Conservation (phyloP, 2,113 vertebrate species). For the Cepphus grylle region DNA sequence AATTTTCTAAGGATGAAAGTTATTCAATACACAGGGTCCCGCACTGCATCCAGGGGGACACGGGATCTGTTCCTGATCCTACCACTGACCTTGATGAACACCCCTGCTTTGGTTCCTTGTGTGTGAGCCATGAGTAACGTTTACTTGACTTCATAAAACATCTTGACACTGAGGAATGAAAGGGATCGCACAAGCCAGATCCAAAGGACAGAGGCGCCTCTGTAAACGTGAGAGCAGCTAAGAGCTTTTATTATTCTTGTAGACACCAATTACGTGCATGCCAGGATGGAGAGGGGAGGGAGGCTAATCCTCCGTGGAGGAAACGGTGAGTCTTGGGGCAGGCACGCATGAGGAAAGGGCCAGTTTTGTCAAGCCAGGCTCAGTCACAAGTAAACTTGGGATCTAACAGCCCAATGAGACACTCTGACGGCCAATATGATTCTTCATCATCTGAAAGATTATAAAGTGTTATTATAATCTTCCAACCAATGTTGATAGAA, state of each 20-base stretch:
- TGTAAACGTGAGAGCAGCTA: neutral
- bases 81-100: neutral
- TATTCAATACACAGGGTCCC: neutral
- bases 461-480: neutral
- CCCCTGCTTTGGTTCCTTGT: neutral
- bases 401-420: neutral
- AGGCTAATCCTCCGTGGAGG: neutral
- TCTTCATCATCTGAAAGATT: neutral
- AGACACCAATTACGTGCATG: neutral
- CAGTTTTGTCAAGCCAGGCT: neutral
- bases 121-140: neutral
- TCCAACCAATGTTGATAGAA: neutral
- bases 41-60: neutral
- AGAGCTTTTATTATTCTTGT: neutral
- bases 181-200: neutral
- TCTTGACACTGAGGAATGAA: neutral
- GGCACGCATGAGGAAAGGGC: neutral
- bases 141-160: neutral
- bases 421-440: neutral
- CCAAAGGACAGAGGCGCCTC: neutral
- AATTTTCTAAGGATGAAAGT: neutral
- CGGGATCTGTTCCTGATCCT: neutral
- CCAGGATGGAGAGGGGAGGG: neutral
- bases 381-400: neutral
- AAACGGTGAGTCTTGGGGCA: neutral